These are phyloP conservation scores for Aphelinus atriplicis DNA, from an alignment of 1,140 invertebrate species.

Conservation along the genomic window DNA sequence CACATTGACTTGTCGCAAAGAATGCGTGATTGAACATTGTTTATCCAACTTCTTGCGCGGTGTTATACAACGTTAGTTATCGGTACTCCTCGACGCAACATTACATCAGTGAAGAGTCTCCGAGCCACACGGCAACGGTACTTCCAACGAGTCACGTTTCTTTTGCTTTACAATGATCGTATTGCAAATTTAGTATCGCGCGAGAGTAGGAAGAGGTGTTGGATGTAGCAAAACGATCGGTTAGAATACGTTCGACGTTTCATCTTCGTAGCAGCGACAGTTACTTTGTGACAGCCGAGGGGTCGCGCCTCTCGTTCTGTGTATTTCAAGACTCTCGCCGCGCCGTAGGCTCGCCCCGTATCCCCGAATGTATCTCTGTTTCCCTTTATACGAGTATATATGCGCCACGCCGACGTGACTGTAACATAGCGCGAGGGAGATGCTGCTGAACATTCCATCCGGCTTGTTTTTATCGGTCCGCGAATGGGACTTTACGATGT, in stretches of 20 bases:
- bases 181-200: constrained; percentile 44
- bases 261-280: too few relatives aligned
- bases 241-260: constrained; percentile 5
- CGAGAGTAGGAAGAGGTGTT: background rate
- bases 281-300: too few relatives aligned
- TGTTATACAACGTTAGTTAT: too few relatives aligned
- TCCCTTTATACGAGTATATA: constrained; percentile 40
- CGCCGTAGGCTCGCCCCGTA: constrained; percentile 34
- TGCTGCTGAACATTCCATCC: background rate
- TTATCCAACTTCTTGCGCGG: too few relatives aligned
- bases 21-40: too few relatives aligned
- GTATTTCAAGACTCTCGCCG: constrained; percentile 32
- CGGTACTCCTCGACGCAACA: too few relatives aligned
- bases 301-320: too few relatives aligned
- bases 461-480: constrained; percentile 46
- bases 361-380: constrained; percentile 21
- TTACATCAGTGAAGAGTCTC: too few relatives aligned
- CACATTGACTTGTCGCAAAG: too few relatives aligned
- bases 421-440: too few relatives aligned
- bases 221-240: constrained; percentile 39
- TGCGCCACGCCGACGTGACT: too few relatives aligned
- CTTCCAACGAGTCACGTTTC: constrained; percentile 39
- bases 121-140: background rate
- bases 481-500: constrained; percentile 46
- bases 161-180: constrained; percentile 48